Base-by-base conservation (phyloP, 2,797 vertebrate genomes). In the Crax fasciolata region DNA sequence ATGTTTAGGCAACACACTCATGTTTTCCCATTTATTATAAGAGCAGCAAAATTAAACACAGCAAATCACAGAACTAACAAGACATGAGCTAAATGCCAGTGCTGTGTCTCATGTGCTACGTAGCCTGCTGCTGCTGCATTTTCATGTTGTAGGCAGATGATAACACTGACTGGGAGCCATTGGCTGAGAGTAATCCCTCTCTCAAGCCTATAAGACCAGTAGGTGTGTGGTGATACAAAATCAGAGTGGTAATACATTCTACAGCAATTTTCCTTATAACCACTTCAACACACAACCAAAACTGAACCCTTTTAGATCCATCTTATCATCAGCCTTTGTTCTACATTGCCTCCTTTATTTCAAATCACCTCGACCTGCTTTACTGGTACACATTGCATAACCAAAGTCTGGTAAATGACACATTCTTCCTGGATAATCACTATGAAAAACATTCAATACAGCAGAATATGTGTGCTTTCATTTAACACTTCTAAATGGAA, bases 381-480 rank as follows among this genome's bases (percentile, higher is more conserved):
- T 86, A 90, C 70, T 72, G 57, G 73, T 71, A 70, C 30, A 73
- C n/a, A n/a, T 5, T 84, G 44, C 66, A 92, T 76, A 74, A 92
- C 44, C 63, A 25, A 70, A 81, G 52, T 52, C 49, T 24, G 8
- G 46, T 52, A 72, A 85, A 77, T 28, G 10, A 77, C 21, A 18
- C 4, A 11, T 74, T 93, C 51, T 78, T 76, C 65, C 54, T 90
- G 51, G 10, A 46, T 32, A 91, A 90, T 6, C 32, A 14, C n/a
- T 66, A 54, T 2, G 59, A 55, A 78, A 93, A 81, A 59, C 32
- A 75, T 10, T 78, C 48, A 0, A 6, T 78, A 78, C 35, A 74
- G 16, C 20, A 68, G 65, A 86, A 58, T 14, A 52, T 7, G 3
- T 16, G 55, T 70, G 21, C 19, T 62, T 75, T 75, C 24, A 70